These are phyloP conservation scores for Nymphalis c-album DNA, from an alignment of 2,888 invertebrate genomes.

Conservation along the genomic window DNA sequence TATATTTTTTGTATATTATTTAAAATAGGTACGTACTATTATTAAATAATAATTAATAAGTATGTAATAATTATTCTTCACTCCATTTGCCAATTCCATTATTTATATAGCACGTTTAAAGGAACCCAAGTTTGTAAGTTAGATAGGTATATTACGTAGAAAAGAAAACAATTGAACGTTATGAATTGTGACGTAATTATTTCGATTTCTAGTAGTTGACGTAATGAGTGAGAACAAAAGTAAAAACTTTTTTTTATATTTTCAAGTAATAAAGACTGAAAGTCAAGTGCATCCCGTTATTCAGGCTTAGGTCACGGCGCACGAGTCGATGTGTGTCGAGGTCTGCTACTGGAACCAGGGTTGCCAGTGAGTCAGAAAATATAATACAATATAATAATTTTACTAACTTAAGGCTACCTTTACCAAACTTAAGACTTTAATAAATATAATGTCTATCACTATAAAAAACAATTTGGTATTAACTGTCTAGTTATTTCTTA, in stretches of 20 bases:
- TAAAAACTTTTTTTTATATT: slow-evolving; percentile 11
- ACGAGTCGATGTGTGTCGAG: slow-evolving; percentile 49
- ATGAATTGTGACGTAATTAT: background rate
- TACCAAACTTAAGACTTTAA: background rate
- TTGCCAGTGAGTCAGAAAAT: slow-evolving; percentile 19
- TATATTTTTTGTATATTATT: too few species aligned
- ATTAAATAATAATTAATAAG: too few species aligned
- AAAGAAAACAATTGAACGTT: background rate
- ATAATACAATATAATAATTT: slow-evolving; percentile 4
- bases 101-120: too few species aligned
- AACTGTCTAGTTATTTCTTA: too few species aligned
- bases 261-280: slow-evolving; percentile 34
- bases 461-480: too few species aligned
- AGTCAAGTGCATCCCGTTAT: slow-evolving; percentile 49
- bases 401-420: background rate
- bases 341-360: slow-evolving; percentile 35
- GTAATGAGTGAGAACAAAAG: slow-evolving; percentile 1
- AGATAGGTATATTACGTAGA: too few species aligned
- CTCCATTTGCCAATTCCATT: too few species aligned
- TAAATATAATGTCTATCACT: too few species aligned
- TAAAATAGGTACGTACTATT: too few species aligned
- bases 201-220: background rate
- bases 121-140: too few species aligned
- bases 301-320: slow-evolving; percentile 48
- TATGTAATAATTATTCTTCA: too few species aligned